Evolutionary conservation across 2,113 vertebrate species (phyloP).

Genomic region (Cheilinus undulatus): DNA sequence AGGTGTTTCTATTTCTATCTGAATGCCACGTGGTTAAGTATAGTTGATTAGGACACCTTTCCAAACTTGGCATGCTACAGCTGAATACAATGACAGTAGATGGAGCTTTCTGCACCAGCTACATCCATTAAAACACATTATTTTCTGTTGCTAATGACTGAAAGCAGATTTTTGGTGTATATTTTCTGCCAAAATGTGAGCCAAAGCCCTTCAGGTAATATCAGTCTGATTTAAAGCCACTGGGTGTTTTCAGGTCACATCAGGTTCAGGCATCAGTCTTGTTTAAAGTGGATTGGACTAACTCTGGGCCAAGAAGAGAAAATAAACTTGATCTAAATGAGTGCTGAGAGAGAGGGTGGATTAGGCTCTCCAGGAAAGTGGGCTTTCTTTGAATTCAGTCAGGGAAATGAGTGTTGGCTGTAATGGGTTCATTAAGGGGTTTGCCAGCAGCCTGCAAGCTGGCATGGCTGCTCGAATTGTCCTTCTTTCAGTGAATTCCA

Average conservation of each 20-base stretch:
- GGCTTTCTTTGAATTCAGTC: constrained; percentile 61
- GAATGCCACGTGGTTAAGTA: too few species aligned
- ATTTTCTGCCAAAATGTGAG: background rate
- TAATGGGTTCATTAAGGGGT: constrained; percentile 72
- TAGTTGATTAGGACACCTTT: too few species aligned
- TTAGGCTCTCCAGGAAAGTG: constrained; percentile 42
- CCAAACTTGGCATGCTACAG: background rate
- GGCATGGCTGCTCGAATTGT: constrained; percentile 52
- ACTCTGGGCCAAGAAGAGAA: constrained; percentile 28
- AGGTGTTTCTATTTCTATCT: too few species aligned
- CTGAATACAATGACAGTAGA: too few species aligned
- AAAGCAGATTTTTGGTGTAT: background rate
- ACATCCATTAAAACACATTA: background rate
- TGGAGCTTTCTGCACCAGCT: background rate
- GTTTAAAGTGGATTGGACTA: constrained; percentile 33
- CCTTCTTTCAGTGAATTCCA: constrained; percentile 43
- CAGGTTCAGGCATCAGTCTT: constrained; percentile 31
- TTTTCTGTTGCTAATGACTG: background rate
- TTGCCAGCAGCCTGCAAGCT: constrained; percentile 55
- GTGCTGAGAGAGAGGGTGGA: constrained; percentile 47
- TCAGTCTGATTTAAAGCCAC: background rate
- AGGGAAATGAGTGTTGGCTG: constrained; percentile 65
- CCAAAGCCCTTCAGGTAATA: background rate
- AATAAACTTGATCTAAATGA: constrained; percentile 51
- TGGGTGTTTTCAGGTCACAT: constrained; percentile 2